Evolutionary conservation across 1,140 invertebrate genomes (phyloP).

Genomic region (Tyrophagus putrescentiae): DNA sequence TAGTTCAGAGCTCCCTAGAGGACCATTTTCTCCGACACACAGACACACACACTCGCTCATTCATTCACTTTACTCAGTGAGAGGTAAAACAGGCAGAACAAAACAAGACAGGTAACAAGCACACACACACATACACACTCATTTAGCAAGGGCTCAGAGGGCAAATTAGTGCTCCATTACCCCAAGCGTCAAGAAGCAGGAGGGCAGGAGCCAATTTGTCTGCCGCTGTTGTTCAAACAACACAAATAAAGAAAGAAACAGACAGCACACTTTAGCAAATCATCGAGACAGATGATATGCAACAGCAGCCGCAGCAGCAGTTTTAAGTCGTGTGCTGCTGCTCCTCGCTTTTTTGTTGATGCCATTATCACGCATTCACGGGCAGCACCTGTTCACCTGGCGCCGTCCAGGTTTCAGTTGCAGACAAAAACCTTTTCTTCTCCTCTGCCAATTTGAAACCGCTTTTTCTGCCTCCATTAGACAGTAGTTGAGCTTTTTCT

Average conservation of each 20-base stretch:
- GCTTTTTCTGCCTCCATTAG: not conserved
- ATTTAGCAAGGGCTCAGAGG: no score
- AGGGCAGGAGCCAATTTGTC: not conserved
- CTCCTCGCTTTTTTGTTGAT: no score
- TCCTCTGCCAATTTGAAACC: not conserved
- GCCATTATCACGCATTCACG: no score
- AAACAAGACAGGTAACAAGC: not conserved
- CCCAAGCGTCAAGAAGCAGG: no score
- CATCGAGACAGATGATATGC: constrained; percentile 2
- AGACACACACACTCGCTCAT: not conserved
- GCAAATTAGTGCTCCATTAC: constrained; percentile 6
- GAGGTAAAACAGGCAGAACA: no score
- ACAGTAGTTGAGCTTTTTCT: no score
- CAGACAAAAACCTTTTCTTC: not conserved
- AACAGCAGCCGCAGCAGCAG: not conserved
- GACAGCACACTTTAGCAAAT: not conserved
- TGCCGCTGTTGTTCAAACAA: constrained; percentile 1
- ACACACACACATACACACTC: not conserved
- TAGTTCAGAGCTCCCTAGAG: not conserved
- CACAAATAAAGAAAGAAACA: not conserved
- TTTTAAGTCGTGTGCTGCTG: no score
- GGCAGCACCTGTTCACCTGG: constrained; percentile 9
- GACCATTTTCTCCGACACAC: not conserved
- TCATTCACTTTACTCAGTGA: no score
- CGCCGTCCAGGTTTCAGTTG: not conserved